Base-by-base conservation (phyloP, 1,140 invertebrate species). In the Holcopasites calliopsidis region DNA sequence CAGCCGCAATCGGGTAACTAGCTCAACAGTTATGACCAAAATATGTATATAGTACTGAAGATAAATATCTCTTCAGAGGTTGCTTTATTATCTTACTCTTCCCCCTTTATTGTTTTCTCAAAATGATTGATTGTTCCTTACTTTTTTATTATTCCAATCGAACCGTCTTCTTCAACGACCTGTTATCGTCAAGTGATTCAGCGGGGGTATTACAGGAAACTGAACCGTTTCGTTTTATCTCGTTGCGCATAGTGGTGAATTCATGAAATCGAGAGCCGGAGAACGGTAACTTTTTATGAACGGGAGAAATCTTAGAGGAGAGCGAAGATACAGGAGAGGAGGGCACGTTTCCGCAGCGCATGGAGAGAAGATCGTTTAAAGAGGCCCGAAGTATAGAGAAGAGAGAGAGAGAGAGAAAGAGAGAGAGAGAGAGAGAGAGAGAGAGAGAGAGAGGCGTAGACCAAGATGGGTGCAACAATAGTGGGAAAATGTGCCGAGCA, bases 401-500 rank as follows among this genome's bases (percentile, higher is more conserved):
- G 7, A 40, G 0, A 28, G 16, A 44, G 6, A 4, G 50, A 18
- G 50, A 10, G 50, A 4, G 26, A 13, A 26, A 26, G 26, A 10
- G 16, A 13, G 44, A n/a, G 8, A 1, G n/a, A n/a, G n/a, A n/a
- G n/a, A n/a, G n/a, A n/a, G 35, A 10, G 10, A 49, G n/a, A 2
- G 21, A 3, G 47, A 7, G 26, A 2, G 57, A 16, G 8, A 1
- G 8, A 6, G 3, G 49, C 21, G 50, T 26, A 11, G 50, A 16
- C 11, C 3, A 23, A 10, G 23, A 8, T 11, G 31, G 0, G 57
- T 11, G 52, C 49, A 72, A 79, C 66, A 78, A 77, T 69, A 40
- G 50, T 33, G 58, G 72, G 44, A 60, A 72, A 80, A 78, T 52
- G 70, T 74, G 58, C 42, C 75, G 68, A 61, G 64, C 62, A 61